A percentile compares a stretch with the other conserved stretches of the same genome.
Conservation (phyloP, 64 coral and sea anemone genomes). For the Porites australiensis region DNA sequence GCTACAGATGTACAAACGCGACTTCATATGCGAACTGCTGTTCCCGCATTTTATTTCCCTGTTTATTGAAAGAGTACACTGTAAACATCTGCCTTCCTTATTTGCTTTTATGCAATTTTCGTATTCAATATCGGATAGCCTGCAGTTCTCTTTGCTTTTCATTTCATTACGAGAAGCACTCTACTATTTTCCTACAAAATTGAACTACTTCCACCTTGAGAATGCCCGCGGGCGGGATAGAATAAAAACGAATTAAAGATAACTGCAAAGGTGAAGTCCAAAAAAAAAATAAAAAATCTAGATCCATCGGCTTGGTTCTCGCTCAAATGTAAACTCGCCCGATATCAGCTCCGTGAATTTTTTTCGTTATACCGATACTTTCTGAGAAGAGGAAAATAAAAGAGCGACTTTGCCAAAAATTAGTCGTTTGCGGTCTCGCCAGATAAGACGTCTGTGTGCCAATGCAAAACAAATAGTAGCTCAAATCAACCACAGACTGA, state of each 20-base stretch:
- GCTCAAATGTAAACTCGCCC: no score
- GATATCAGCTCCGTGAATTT: no score
- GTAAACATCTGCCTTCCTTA: constrained; percentile 7
- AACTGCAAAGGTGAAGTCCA: no score
- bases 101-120: not conserved
- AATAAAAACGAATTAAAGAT: no score
- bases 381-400: not conserved
- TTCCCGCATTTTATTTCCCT: not conserved
- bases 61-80: not conserved
- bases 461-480: not conserved
- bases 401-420: not conserved
- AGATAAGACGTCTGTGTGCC: not conserved
- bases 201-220: no score
- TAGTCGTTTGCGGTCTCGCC: not conserved
- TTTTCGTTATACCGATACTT: not conserved
- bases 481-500: not conserved
- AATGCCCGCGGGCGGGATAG: no score
- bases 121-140: not conserved
- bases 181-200: no score
- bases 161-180: no score
- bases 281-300: no score
- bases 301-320: no score
- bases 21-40: not conserved
- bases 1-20: not conserved
- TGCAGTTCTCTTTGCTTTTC: not conserved